Conservation (phyloP, 2,888 invertebrate genomes). For the Melipona beecheii region DNA sequence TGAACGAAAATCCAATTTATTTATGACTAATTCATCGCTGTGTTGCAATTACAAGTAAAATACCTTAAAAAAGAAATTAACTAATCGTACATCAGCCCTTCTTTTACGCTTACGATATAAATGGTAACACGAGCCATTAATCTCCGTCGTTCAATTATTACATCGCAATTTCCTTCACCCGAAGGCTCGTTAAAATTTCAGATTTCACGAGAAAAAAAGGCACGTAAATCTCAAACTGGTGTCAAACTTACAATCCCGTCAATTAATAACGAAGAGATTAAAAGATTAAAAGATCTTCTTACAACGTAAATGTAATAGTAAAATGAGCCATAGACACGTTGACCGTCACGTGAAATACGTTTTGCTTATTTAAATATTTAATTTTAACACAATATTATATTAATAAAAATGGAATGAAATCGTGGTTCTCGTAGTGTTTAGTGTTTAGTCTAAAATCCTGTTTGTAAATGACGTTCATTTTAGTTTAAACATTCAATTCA, state of each 20-base stretch:
- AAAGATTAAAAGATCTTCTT: not conserved
- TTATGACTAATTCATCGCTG: no score
- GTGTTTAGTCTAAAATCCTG: no score
- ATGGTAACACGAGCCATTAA: not conserved
- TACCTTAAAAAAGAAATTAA: not conserved
- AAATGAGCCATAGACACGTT: not conserved
- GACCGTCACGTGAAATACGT: no score
- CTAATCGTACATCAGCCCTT: not conserved
- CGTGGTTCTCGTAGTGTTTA: no score
- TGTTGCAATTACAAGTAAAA: slow-evolving; percentile 3
- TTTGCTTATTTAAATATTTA: no score
- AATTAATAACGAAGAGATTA: not conserved
- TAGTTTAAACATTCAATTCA: no score
- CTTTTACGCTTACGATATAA: not conserved
- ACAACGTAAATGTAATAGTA: not conserved
- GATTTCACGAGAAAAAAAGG: not conserved
- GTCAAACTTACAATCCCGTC: not conserved
- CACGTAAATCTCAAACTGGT: not conserved
- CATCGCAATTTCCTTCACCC: no score
- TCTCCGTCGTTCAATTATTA: not conserved
- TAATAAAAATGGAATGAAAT: no score
- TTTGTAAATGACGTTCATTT: no score
- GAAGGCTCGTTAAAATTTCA: not conserved
- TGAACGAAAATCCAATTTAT: no score
- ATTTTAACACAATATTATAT: no score